phyloP scores from a whole-genome alignment of 2,113 vertebrate genomes.

The Chionomys nivalis region DNA sequence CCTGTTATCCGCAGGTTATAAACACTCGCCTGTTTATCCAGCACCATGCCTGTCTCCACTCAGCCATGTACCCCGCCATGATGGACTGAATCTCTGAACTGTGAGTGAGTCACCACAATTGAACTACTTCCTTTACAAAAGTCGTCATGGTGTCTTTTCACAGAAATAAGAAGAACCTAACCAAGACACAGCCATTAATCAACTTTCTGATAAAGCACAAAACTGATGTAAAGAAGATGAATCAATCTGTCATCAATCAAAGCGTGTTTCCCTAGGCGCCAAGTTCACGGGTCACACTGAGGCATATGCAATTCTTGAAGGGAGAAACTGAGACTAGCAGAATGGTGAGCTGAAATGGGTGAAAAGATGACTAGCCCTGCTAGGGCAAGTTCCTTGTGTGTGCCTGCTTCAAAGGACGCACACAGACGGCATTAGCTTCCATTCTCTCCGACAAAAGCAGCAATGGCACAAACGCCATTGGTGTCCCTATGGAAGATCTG shows the following conservation, averaged over 20 bases:
- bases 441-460: conserved; percentile 41
- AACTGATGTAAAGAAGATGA: conserved; percentile 54
- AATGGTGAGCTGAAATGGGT: not conserved
- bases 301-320: not conserved
- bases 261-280: not conserved
- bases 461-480: not conserved
- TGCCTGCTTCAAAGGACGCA: not conserved
- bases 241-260: conserved; percentile 30
- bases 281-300: conserved; percentile 25
- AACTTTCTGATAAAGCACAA: conserved; percentile 19
- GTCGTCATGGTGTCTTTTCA: too few relatives aligned
- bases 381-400: not conserved
- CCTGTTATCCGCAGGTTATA: too few relatives aligned
- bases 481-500: not conserved
- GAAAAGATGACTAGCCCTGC: not conserved
- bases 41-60: too few relatives aligned
- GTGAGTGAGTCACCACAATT: too few relatives aligned
- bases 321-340: not conserved
- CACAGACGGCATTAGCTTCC: not conserved
- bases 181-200: not conserved
- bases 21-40: too few relatives aligned
- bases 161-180: too few relatives aligned
- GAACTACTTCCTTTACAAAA: too few relatives aligned
- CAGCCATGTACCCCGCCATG: too few relatives aligned
- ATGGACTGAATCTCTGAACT: too few relatives aligned